Base-by-base conservation (phyloP, 2,888 invertebrate genomes). In the Brachyptera risi region DNA sequence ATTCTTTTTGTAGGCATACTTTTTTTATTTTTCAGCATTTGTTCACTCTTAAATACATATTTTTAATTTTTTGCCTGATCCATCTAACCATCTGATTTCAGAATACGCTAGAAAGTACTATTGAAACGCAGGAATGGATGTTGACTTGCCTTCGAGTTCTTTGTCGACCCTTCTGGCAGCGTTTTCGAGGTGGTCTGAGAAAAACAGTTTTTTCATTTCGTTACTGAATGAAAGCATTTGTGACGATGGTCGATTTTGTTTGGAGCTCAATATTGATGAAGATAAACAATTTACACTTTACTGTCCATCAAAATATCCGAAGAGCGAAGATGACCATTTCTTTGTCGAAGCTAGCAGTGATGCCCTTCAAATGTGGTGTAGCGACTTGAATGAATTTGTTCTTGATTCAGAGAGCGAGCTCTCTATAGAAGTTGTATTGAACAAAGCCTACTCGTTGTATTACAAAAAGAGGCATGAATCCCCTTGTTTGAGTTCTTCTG, bases 351-450 rank as follows among this genome's bases (percentile, higher is more conserved):
- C 62, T 26, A 58, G 60, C 31, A n/a, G n/a, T n/a, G 19, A 61
- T 19, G 60, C 62, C 21, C 63, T 64, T n/a, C 63, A 65, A 54
- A 59, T 67, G 15, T 68, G 68, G 68, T 66, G 66, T 47, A 68
- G 66, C 49, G 62, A 63, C 0, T 37, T 68, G n/a, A 68, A 68
- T 58, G 68, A 68, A 35, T 67, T 64, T 58, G 63, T 67, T 23
- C 59, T 65, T 4, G 66, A 67, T 44, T 63, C 61, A 9, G 56
- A 56, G 37, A 42, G 42, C 9, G 24, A 47, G 21, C 59, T 65
- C 19, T 58, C 63, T 11, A 37, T 67, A 5, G 59, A 59, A 9
- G 50, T 51, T 21, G 58, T 67, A 3, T 51, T 67, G 24, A 49
- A 63, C 3, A 67, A 67, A 54, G 64, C 62, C n/a, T 42, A 40